Evolutionary conservation across 2,888 invertebrate genomes (phyloP).

Genomic region (Dendrolimus houi): DNA sequence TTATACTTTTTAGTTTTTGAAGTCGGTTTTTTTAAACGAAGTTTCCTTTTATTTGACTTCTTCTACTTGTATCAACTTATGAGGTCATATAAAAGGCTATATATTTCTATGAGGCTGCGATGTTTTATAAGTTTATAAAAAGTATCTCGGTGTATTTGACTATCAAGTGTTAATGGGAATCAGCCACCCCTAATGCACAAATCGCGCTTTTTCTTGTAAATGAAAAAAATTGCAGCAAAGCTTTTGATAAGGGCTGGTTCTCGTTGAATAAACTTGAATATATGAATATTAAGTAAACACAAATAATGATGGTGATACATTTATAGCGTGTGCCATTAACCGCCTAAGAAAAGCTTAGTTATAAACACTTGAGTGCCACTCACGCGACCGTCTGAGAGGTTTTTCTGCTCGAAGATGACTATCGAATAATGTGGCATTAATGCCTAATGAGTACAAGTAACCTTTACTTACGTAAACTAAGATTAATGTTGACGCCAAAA

Average conservation of each 20-base stretch:
- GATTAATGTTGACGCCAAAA: slow-evolving; percentile 5
- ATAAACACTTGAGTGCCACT: slow-evolving; percentile 20
- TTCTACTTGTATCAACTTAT: too few species aligned
- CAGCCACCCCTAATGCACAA: too few species aligned
- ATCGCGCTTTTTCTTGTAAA: too few species aligned
- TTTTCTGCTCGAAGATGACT: slow-evolving; percentile 19
- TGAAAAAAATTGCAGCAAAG: too few species aligned
- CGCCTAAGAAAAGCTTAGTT: slow-evolving; percentile 4
- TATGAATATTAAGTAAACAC: slow-evolving; percentile 40
- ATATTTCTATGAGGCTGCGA: too few species aligned
- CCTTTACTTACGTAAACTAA: slow-evolving; percentile 17
- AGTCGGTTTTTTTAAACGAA: too few species aligned
- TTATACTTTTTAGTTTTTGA: too few species aligned
- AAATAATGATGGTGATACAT: slow-evolving; percentile 6
- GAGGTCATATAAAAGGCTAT: too few species aligned
- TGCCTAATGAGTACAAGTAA: neutral
- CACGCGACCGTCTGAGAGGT: slow-evolving; percentile 13
- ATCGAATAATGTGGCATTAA: slow-evolving; percentile 18
- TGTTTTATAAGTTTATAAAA: too few species aligned
- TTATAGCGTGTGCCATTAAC: slow-evolving; percentile 3
- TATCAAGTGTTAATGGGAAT: too few species aligned
- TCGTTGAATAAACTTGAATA: slow-evolving; percentile 22
- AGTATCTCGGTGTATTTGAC: too few species aligned
- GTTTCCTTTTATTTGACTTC: too few species aligned
- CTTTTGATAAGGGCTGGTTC: neutral